phyloP scores from a whole-genome alignment of 2,113 vertebrate genomes.

The Bettongia penicillata region DNA sequence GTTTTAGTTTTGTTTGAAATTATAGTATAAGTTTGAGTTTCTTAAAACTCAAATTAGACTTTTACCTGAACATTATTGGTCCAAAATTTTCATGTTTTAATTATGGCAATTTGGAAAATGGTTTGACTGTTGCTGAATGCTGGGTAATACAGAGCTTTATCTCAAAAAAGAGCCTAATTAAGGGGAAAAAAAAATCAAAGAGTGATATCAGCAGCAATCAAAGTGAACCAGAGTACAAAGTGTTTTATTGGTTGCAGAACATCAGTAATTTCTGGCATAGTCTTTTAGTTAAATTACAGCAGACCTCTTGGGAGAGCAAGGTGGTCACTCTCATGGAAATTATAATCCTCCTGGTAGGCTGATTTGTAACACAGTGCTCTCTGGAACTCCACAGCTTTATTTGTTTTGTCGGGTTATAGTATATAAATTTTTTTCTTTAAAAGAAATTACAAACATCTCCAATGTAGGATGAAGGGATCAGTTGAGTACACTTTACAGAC shows the following conservation, averaged over 20 bases:
- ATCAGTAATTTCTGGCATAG: conserved; percentile 54
- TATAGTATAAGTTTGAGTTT: conserved; percentile 47
- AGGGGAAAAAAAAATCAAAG: conserved; percentile 47
- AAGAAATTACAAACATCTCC: conserved; percentile 49
- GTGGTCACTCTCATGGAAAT: conserved; percentile 57
- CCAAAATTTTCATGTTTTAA: conserved; percentile 67
- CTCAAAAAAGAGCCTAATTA: conserved; percentile 77
- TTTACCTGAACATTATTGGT: conserved; percentile 73
- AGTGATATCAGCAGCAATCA: conserved; percentile 77
- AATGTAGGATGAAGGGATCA: conserved; percentile 15
- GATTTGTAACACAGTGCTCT: conserved; percentile 59
- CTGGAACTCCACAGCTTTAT: conserved; percentile 47
- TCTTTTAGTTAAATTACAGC: conserved; percentile 72
- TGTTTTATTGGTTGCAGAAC: conserved; percentile 74
- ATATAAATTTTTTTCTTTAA: conserved; percentile 50
- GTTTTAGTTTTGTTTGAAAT: conserved; percentile 53
- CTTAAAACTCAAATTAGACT: neutral
- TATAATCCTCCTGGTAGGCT: conserved; percentile 71
- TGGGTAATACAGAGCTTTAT: conserved; percentile 72
- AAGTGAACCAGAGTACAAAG: conserved; percentile 67
- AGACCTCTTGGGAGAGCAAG: conserved; percentile 57
- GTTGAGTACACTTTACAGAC: neutral
- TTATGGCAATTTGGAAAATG: conserved; percentile 64
- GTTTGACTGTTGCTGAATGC: conserved; percentile 75
- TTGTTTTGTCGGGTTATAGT: conserved; percentile 50